Base-by-base conservation (phyloP, 1,140 invertebrate genomes). In the Patella vulgata region DNA sequence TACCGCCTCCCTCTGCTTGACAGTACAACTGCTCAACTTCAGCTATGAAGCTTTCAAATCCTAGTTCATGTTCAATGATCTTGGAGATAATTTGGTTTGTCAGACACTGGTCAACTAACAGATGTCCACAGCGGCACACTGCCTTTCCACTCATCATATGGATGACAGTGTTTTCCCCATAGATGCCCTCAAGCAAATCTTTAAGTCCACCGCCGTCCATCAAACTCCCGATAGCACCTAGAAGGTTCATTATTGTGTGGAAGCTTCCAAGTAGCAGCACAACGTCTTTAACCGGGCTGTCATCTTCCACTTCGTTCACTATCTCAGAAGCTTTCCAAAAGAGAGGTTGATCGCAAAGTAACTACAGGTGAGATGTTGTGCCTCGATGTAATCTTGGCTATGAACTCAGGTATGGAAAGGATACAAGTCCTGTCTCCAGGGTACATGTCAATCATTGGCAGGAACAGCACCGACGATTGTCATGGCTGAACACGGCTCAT, bases 141-240 rank as follows among this genome's bases (percentile, higher is more conserved):
- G 81, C 74, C 68, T 85, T 75, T 30, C 81, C 75, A 51, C 43
- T 56, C 33, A 86, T 50, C 66, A 80, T 80, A 66, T 83, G 80
- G 1, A 74, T 64, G 43, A 77, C 71, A 40, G 71, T 69, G 43
- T 70, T 67, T 51, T 63, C 28, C 12, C 55, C 63, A 70, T 68
- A 76, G 1, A 74, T 39, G 19, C 43, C 57, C 47, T 76, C 66
- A 12, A 73, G 33, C 0, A 73, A 12, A 36, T 74, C 54, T 28
- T 19, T 36, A 1, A 76, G 59, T n/a, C 74, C 67, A 42, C 66
- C 60, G 0, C 57, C 66, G 36, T 48, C 27, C 71, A 78, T 77
- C 14, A 76, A 23, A 39, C 68, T 30, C 17, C 69, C 66, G 51
- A 73, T 75, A 25, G 31, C 39, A 11, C 66, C 71, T 19, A 76